phyloP scores from a whole-genome alignment of 2,888 invertebrate genomes.

The Pristionchus entomophagus region DNA sequence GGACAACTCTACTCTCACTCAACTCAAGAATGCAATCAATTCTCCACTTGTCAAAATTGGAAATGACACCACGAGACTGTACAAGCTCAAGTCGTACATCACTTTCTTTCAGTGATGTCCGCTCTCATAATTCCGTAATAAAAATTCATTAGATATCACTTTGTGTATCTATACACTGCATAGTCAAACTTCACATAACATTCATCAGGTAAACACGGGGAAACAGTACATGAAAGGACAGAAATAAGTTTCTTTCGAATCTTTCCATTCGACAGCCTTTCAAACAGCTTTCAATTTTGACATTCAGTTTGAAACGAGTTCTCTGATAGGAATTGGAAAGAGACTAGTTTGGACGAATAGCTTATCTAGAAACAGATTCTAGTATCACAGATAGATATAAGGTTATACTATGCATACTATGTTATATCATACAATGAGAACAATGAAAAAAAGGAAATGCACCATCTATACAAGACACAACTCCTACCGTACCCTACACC shows the following conservation, averaged over 20 bases:
- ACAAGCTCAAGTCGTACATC: conserved; percentile 27
- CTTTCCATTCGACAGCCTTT: background rate
- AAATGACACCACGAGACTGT: background rate
- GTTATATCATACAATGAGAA: background rate
- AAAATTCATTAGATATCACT: background rate
- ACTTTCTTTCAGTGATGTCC: conserved; percentile 14
- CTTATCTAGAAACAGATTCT: conserved; percentile 40
- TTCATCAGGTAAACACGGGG: background rate
- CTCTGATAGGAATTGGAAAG: background rate
- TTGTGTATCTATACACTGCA: background rate
- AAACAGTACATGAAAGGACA: background rate
- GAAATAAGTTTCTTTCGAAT: background rate
- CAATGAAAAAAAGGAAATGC: background rate
- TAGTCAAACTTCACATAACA: background rate
- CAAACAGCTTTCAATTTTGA: background rate
- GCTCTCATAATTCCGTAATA: background rate
- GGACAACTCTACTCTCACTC: background rate
- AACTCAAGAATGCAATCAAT: conserved; percentile 24
- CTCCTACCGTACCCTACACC: conserved; percentile 27
- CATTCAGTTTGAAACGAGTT: background rate
- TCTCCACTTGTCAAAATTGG: conserved; percentile 20
- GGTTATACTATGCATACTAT: conserved; percentile 18
- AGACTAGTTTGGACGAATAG: conserved; percentile 1
- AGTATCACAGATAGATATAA: conserved; percentile 38
- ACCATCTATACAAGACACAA: conserved; percentile 24